Evolutionary conservation across 2,888 invertebrate species (phyloP).

Genomic region (Endomychus coccineus): DNA sequence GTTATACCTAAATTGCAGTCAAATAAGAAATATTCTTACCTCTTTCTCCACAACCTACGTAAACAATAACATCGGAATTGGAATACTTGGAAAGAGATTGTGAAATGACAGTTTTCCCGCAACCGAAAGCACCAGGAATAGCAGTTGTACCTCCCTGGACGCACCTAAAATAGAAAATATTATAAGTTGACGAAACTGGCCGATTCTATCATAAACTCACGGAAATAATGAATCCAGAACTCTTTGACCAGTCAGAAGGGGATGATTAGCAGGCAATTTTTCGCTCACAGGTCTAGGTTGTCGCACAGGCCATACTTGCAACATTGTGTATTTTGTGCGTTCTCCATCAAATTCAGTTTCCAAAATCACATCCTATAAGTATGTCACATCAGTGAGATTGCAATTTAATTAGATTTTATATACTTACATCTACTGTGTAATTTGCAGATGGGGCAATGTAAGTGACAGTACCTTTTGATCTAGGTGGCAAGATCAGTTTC

Average conservation of each 20-base stretch:
- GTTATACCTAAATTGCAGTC: too few species aligned
- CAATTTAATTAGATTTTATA: background rate
- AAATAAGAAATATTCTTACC: slow-evolving; percentile 49
- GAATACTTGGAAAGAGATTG: slow-evolving; percentile 99
- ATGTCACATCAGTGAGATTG: slow-evolving; percentile 3
- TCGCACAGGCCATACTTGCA: slow-evolving; percentile 99
- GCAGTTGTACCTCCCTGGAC: slow-evolving; percentile 99
- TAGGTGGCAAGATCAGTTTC: slow-evolving; percentile 90
- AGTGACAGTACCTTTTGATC: slow-evolving; percentile 92
- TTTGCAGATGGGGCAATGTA: slow-evolving; percentile 90
- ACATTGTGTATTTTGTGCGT: slow-evolving; percentile 84
- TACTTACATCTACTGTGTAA: slow-evolving; percentile 83
- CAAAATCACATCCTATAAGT: slow-evolving; percentile 77
- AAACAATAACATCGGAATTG: slow-evolving; percentile 98
- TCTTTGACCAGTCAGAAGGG: slow-evolving; percentile 94
- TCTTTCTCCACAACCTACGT: slow-evolving; percentile 99
- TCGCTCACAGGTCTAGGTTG: slow-evolving; percentile 95
- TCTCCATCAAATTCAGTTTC: slow-evolving; percentile 99
- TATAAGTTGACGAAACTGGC: background rate
- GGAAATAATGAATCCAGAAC: slow-evolving; percentile 98
- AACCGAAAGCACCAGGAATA: slow-evolving; percentile 99
- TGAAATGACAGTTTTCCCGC: slow-evolving; percentile 99
- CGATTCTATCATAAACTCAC: slow-evolving; percentile 49
- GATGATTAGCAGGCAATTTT: slow-evolving; percentile 97
- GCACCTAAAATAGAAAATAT: slow-evolving; percentile 53